phyloP scores from a whole-genome alignment of 2,113 vertebrate genomes.

The Falco punctatus region DNA sequence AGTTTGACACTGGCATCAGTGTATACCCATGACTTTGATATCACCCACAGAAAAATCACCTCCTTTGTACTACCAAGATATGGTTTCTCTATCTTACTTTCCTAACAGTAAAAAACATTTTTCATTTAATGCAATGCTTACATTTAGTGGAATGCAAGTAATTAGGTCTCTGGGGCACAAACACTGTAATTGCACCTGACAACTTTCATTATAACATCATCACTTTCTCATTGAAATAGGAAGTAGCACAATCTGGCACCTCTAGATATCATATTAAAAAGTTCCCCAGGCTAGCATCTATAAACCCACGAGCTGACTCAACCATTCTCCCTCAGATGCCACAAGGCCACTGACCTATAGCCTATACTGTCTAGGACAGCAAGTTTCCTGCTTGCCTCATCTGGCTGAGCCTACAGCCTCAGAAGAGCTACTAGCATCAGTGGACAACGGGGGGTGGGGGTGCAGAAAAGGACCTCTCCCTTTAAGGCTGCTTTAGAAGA shows the following conservation, averaged over 20 bases:
- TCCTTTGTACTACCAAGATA: not conserved
- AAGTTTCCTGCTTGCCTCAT: not conserved
- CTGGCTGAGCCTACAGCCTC: not conserved
- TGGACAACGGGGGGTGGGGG: accelerated
- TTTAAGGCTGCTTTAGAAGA: not conserved
- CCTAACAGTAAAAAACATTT: not conserved
- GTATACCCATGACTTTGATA: not conserved
- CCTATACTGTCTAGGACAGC: not conserved
- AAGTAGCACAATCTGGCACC: not conserved
- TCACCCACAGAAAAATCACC: not conserved
- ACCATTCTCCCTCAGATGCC: not conserved
- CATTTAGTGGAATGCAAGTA: not conserved
- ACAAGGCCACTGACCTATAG: not conserved
- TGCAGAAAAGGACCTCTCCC: not conserved
- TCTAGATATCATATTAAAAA: not conserved
- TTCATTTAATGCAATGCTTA: not conserved
- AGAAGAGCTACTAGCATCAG: not conserved
- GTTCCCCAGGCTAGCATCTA: not conserved
- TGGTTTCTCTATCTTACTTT: not conserved
- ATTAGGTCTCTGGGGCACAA: not conserved
- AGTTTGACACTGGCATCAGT: not conserved
- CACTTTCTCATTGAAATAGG: not conserved
- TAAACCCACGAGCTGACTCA: not conserved
- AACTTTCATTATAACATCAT: not conserved
- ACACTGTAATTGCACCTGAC: not conserved